Base-by-base conservation (phyloP, 2,888 invertebrate species). In the Trichopoda pennipes region DNA sequence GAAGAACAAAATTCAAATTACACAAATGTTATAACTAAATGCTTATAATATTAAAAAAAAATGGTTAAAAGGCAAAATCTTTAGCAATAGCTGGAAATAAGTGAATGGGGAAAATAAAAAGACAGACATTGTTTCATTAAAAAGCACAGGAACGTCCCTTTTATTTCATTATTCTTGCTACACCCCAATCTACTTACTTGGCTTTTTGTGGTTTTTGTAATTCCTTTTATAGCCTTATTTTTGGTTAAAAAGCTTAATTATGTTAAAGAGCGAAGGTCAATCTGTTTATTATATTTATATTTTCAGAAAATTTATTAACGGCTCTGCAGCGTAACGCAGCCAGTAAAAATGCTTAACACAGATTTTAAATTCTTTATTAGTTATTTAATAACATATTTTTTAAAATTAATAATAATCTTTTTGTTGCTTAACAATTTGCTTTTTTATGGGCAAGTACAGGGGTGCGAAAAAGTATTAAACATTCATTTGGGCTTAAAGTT, bases 211-310 rank as follows among this genome's bases (percentile, higher is more conserved):
- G 14, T 16, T 21, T 21, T 49, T 47, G 38, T 38, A 68, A 38
- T 66, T 60, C 10, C 12, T 28, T 58, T 76, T 76, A 58, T 55
- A 53, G 49, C 38, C 17, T 47, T 55, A n/a, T 32, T 47, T 23
- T 42, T 64, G 58, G 19, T 32, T 51, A 58, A 81, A 76, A 68
- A 72, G 51, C 81, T 75, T 79, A 78, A 79, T 79, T 75, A 78
- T 75, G 61, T 35, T 63, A 64, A 76, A 79, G 66, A 58, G 72
- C 61, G 66, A 68, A 75, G 75, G 82, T 82, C 81, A 76, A 68
- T 56, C 42, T 56, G 56, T 47, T 72, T 58, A 28, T 69, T 51
- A 58, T 56, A 38, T 44, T 49, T 23, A 51, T 68, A 68, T 68
- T 49, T 3, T 66, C 28, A 28, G 3, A 28, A 28, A 28, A 4